Conservation (phyloP, 2,113 vertebrate genomes). For the Lophochroa leadbeateri region DNA sequence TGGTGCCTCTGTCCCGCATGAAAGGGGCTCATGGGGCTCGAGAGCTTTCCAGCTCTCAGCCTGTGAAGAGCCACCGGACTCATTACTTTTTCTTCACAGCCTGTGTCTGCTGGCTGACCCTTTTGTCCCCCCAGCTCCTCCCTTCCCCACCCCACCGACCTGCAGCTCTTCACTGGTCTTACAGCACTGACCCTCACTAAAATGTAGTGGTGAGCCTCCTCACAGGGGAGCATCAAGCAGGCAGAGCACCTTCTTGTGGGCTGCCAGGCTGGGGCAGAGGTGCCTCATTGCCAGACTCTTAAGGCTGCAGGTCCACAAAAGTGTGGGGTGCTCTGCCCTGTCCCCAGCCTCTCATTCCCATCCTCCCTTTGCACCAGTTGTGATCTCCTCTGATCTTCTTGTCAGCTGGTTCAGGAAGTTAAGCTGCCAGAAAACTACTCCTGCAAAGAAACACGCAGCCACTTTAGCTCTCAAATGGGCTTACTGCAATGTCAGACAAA, state of each 20-base stretch:
- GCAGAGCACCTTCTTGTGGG: neutral
- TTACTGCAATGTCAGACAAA: neutral
- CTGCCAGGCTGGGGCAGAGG: neutral
- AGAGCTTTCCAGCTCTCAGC: neutral
- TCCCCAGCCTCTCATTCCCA: neutral
- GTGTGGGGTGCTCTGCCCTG: neutral
- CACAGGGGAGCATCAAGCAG: fast-evolving
- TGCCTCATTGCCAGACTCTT: neutral
- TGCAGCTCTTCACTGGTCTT: neutral
- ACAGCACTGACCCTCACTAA: fast-evolving
- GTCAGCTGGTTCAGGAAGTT: neutral
- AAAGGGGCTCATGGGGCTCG: fast-evolving
- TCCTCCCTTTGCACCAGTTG: neutral
- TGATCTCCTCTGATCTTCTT: neutral
- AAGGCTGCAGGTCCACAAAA: neutral
- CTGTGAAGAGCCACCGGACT: neutral
- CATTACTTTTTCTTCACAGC: neutral
- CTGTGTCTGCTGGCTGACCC: fast-evolving
- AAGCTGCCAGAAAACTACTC: neutral
- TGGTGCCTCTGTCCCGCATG: fast-evolving
- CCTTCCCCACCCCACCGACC: fast-evolving
- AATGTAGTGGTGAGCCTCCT: neutral
- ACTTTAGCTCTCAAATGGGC: neutral
- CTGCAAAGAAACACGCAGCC: neutral
- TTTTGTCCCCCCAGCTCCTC: neutral